These are phyloP conservation scores for Lasioglossum vierecki DNA, from an alignment of 2,888 invertebrate species.

Conservation along the genomic window DNA sequence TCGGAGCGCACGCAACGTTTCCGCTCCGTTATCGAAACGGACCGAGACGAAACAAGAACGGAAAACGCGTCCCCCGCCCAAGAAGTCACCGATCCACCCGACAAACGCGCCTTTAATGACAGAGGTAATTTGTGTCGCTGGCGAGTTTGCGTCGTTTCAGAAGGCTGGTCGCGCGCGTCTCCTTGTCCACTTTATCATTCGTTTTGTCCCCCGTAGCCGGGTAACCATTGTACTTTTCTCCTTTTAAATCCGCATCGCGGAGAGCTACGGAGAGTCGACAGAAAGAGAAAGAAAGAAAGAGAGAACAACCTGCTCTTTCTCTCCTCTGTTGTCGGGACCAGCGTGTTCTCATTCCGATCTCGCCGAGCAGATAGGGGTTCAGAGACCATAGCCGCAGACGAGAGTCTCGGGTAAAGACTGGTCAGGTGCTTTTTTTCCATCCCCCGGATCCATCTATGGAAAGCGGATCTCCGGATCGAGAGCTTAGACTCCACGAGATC, in stretches of 20 bases:
- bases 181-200: constrained; percentile 19
- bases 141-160: not conserved
- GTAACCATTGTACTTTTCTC: constrained; percentile 31
- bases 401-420: constrained; percentile 46
- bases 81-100: not conserved
- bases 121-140: not conserved
- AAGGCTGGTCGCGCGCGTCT: constrained; percentile 2
- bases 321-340: constrained; percentile 12
- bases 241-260: constrained; percentile 30
- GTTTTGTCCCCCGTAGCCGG: constrained; percentile 23
- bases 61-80: not conserved
- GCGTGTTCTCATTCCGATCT: constrained; percentile 45
- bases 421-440: constrained; percentile 52
- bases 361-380: constrained; percentile 33
- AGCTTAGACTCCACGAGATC: constrained; percentile 18
- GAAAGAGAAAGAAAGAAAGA: not conserved
- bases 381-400: constrained; percentile 11
- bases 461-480: constrained; percentile 49
- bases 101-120: not conserved
- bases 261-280: not conserved
- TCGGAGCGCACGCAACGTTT: not conserved
- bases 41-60: not conserved
- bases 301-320: constrained; percentile 24
- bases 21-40: not conserved
- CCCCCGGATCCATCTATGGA: constrained; percentile 51